Percentiles rank a stretch among this genome's conserved stretches.
Conservation (phyloP, 2,113 vertebrate genomes). For the Halichoeres trimaculatus region DNA sequence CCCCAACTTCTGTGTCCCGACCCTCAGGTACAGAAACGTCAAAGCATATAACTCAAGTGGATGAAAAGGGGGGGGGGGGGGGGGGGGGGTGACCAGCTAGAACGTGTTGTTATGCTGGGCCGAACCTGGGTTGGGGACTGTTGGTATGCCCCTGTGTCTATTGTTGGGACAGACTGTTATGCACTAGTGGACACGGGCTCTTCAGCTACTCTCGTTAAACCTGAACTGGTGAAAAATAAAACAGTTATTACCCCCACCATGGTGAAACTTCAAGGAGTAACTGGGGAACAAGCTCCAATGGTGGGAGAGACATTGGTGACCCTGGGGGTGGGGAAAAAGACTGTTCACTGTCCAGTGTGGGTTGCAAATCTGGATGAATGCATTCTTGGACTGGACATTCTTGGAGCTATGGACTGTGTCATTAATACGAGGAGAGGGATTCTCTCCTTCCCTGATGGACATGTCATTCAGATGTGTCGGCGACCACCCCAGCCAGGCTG, state of each 20-base stretch:
- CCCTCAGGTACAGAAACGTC: too few relatives aligned
- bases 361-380: background rate
- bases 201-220: conserved; percentile 5
- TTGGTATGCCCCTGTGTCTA: background rate
- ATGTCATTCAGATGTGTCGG: background rate
- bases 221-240: background rate
- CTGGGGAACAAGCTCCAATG: background rate
- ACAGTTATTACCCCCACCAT: background rate
- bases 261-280: conserved; percentile 20
- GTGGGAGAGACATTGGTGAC: conserved; percentile 1
- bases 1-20: too few relatives aligned
- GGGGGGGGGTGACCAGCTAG: background rate
- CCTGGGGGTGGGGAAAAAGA: background rate
- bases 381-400: background rate
- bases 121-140: background rate
- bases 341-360: background rate
- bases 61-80: background rate
- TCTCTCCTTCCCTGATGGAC: background rate
- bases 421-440: conserved; percentile 2
- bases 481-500: background rate
- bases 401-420: conserved; percentile 4
- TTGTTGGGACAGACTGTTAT: background rate
- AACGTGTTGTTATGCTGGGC: background rate
- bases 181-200: conserved; percentile 9
- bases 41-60: too few relatives aligned